These are phyloP conservation scores for Trididemnum clinides DNA, from an alignment of 23 tunicate genomes.

Conservation along the genomic window DNA sequence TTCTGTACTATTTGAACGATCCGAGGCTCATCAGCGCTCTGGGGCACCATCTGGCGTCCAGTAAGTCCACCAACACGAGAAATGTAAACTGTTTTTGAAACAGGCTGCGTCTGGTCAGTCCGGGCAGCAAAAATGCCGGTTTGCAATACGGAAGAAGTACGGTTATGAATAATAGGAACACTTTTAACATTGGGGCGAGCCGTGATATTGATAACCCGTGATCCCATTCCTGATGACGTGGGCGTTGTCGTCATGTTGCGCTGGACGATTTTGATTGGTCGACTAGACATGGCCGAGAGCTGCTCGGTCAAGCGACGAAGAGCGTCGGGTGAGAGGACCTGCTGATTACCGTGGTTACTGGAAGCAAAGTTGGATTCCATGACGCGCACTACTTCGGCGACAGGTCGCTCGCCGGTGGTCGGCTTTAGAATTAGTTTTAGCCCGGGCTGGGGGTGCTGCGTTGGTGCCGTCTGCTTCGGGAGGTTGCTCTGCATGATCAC, in stretches of 20 bases:
- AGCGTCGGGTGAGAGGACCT: conserved; percentile 42
- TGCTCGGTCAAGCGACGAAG: conserved; percentile 61
- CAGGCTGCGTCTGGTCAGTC: not conserved
- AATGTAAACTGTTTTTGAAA: not conserved
- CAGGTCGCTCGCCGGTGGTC: not conserved
- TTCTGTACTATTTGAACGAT: not conserved
- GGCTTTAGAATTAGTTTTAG: conserved; percentile 61
- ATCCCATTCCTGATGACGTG: not conserved
- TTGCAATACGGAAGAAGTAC: not conserved
- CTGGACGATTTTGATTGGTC: conserved; percentile 74
- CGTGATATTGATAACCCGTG: conserved; percentile 7
- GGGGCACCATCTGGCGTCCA: not conserved
- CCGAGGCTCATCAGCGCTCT: not conserved
- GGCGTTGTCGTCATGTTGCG: conserved; percentile 10
- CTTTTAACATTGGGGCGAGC: not conserved
- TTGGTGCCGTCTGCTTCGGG: not conserved
- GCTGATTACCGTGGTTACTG: conserved; percentile 22
- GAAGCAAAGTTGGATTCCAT: not conserved
- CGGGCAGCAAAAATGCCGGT: no score
- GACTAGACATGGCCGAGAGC: conserved; percentile 67
- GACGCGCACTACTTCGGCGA: not conserved
- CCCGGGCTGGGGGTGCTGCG: conserved; percentile 34
- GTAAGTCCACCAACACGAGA: not conserved
- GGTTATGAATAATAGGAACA: not conserved
- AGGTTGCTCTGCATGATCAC: conserved; percentile 4